Conservation (phyloP, 2,888 invertebrate species). For the Spilosoma lubricipeda region DNA sequence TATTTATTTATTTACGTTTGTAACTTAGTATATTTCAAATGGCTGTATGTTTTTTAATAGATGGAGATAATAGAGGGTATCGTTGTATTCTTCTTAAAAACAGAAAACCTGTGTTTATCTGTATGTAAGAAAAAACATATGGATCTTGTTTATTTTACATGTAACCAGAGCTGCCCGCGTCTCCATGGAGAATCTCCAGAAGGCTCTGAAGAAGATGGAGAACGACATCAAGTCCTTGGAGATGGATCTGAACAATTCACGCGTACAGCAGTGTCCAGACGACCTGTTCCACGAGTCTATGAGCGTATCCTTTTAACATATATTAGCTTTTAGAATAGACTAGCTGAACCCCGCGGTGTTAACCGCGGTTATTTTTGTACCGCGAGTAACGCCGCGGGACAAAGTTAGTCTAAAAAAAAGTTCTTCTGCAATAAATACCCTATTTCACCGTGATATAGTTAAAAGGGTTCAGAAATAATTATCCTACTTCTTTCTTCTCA, state of each 20-base stretch:
- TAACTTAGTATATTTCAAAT: too few relatives aligned
- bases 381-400: too few relatives aligned
- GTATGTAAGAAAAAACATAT: too few relatives aligned
- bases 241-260: constrained; percentile 94
- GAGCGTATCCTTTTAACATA: constrained; percentile 90
- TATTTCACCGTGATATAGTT: neutral
- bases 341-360: too few relatives aligned
- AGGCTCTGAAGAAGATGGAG: constrained; percentile 94
- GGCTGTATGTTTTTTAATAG: too few relatives aligned
- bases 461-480: neutral
- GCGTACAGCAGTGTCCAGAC: constrained; percentile 91
- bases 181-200: constrained; percentile 93
- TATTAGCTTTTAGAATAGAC: neutral
- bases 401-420: too few relatives aligned
- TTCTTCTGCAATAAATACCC: neutral
- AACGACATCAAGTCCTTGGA: constrained; percentile 95
- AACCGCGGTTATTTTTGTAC: too few relatives aligned
- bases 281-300: constrained; percentile 95
- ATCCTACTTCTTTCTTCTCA: neutral
- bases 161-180: constrained; percentile 91
- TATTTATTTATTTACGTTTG: too few relatives aligned
- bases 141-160: too few relatives aligned
- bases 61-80: too few relatives aligned
- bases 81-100: too few relatives aligned
- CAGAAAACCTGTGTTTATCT: too few relatives aligned